These are phyloP conservation scores for Microcebus murinus DNA, from an alignment of 2,113 vertebrate species.

Conservation along the genomic window DNA sequence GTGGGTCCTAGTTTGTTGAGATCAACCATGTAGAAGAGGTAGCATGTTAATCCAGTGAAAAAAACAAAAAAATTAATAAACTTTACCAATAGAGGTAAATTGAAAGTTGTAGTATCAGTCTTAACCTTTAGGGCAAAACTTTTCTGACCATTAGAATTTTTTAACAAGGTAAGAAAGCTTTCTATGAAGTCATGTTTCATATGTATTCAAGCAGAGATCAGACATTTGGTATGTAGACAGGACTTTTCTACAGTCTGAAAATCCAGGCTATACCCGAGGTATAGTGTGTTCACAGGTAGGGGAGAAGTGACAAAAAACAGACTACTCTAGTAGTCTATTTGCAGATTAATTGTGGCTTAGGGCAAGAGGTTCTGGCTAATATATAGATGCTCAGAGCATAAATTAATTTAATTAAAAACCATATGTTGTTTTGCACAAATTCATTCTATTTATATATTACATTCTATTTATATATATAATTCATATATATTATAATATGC, in stretches of 20 bases:
- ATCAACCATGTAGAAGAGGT: not conserved
- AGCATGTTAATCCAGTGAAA: not conserved
- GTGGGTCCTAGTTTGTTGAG: not conserved
- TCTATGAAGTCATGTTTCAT: not conserved
- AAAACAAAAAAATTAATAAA: not conserved
- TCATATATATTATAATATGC: not conserved
- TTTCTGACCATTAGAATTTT: not conserved
- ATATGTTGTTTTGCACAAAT: not conserved
- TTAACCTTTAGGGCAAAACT: not conserved
- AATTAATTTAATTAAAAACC: slow-evolving; percentile 6
- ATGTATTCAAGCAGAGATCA: not conserved
- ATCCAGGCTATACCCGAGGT: not conserved
- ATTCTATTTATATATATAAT: not conserved
- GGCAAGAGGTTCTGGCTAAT: not conserved
- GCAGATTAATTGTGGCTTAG: not conserved
- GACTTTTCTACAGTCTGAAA: not conserved
- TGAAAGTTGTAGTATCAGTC: not conserved
- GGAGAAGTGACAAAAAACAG: not conserved
- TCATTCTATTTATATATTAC: not conserved
- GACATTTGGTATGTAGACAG: not conserved
- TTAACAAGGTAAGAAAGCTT: not conserved
- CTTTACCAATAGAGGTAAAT: not conserved
- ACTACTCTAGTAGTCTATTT: not conserved
- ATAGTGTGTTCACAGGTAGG: not conserved
- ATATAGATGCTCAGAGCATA: not conserved